A percentile compares a stretch with the other conserved stretches of the same genome.
phyloP scores from a whole-genome alignment of 2,888 invertebrate species.

The Monochamus alternatus region DNA sequence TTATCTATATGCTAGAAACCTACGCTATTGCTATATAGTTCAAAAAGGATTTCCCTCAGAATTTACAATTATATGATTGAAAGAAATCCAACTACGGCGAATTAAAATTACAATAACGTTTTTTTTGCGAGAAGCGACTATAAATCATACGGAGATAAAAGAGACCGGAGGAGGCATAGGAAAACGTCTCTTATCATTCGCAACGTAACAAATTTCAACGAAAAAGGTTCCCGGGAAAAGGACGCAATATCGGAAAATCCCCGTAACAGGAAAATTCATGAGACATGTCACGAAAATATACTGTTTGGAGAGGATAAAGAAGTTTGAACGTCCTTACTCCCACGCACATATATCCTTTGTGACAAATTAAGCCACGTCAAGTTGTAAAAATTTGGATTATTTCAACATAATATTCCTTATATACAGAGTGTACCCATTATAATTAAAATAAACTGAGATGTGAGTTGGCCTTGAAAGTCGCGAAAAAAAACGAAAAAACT shows the following conservation, averaged over 20 bases:
- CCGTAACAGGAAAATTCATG: background rate
- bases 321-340: background rate
- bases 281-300: background rate
- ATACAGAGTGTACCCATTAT: too few relatives aligned
- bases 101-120: background rate
- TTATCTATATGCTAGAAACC: too few relatives aligned
- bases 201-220: background rate
- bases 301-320: background rate
- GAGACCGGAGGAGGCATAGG: slow-evolving; percentile 40
- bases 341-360: background rate
- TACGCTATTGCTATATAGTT: too few relatives aligned
- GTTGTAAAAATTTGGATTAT: background rate
- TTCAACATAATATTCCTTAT: too few relatives aligned
- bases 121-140: background rate
- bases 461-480: too few relatives aligned
- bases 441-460: too few relatives aligned
- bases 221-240: background rate
- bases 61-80: too few relatives aligned
- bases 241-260: background rate
- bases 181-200: slow-evolving; percentile 55
- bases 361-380: background rate
- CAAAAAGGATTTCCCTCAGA: too few relatives aligned
- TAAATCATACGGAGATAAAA: background rate
- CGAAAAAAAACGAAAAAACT: too few relatives aligned
- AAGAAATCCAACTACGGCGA: too few relatives aligned